These are phyloP conservation scores for Latrodectus geometricus DNA, from an alignment of 1,140 invertebrate species.

Conservation along the genomic window DNA sequence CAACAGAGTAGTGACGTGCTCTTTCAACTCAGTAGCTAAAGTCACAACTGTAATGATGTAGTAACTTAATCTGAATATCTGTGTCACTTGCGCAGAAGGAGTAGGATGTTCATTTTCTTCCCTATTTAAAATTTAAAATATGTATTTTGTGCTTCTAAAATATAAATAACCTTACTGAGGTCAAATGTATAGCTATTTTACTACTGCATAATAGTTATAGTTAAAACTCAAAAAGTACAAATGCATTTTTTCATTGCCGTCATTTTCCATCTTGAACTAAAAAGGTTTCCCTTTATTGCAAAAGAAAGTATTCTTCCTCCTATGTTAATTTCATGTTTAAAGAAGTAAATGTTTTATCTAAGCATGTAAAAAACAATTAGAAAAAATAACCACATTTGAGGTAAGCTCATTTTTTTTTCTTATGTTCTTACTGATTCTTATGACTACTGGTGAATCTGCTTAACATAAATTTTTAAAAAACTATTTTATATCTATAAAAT, in stretches of 20 bases:
- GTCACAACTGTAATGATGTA: background rate
- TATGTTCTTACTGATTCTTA: background rate
- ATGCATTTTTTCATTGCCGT: constrained; percentile 40
- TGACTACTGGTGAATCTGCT: background rate
- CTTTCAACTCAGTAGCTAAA: constrained; percentile 13
- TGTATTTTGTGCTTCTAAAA: background rate
- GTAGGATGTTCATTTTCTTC: background rate
- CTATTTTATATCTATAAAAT: no score
- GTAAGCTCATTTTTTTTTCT: background rate
- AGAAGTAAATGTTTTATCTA: background rate
- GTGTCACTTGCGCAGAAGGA: background rate
- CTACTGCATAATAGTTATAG: constrained; percentile 50
- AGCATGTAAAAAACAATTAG: background rate
- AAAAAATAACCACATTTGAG: constrained; percentile 1
- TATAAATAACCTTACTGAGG: constrained; percentile 11
- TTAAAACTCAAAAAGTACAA: constrained; percentile 52
- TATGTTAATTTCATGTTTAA: no score
- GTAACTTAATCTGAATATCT: background rate
- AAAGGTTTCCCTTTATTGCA: background rate
- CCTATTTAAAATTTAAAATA: background rate
- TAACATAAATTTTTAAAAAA: background rate
- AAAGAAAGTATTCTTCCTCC: no score
- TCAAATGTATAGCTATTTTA: constrained; percentile 58
- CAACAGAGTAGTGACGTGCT: background rate
- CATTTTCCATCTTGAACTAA: constrained; percentile 36